Evolutionary conservation across 2,797 vertebrate genomes (phyloP).

Genomic region (Xenentodon cancila): DNA sequence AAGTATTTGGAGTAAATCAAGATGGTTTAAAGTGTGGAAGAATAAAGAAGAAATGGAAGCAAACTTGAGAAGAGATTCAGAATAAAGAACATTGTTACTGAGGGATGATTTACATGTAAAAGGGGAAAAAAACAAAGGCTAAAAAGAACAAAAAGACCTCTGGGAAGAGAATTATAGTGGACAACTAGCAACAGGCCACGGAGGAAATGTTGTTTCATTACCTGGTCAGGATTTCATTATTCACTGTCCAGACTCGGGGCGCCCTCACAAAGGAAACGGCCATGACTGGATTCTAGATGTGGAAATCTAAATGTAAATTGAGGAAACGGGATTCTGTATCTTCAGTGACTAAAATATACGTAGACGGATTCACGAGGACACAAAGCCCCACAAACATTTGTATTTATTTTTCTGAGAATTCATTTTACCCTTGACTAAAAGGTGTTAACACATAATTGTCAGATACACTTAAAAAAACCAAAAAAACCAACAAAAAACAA

Average conservation of each 20-base stretch:
- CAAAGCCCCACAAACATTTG: background rate
- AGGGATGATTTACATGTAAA: background rate
- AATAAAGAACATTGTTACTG: background rate
- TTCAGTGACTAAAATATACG: constrained; percentile 36
- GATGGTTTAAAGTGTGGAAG: background rate
- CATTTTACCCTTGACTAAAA: constrained; percentile 43
- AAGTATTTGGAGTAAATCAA: no score
- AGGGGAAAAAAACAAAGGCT: background rate
- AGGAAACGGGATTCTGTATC: constrained; percentile 31
- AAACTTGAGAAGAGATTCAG: background rate
- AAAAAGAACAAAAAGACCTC: background rate
- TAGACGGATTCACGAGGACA: constrained; percentile 19
- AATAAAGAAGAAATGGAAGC: background rate
- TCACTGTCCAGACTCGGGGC: constrained; percentile 6
- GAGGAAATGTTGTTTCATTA: constrained; percentile 38
- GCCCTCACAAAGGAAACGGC: constrained; percentile 12
- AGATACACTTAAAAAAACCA: no score
- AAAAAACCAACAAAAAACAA: no score
- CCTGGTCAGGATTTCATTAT: constrained; percentile 33
- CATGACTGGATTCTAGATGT: constrained; percentile 33
- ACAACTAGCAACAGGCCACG: constrained; percentile 16
- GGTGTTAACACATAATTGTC: constrained; percentile 3
- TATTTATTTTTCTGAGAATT: constrained; percentile 31
- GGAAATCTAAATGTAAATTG: constrained; percentile 69
- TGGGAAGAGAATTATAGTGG: background rate